Percentiles rank a stretch among this genome's conserved stretches.
phyloP scores from a whole-genome alignment of 2,797 vertebrate genomes.

The Pogonophryne albipinna region DNA sequence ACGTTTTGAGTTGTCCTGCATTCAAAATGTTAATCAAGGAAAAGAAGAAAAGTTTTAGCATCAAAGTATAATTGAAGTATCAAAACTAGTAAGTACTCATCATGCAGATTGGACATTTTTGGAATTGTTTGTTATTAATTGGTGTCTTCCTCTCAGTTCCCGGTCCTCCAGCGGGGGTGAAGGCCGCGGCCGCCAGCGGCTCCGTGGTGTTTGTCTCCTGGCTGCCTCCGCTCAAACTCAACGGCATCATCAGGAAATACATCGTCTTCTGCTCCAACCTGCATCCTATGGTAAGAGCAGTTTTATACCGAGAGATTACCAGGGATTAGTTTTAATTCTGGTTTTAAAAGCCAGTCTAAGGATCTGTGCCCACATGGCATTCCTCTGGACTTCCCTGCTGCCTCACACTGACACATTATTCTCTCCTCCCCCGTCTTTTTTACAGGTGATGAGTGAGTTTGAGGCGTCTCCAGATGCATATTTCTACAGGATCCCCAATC shows the following conservation, averaged over 20 bases:
- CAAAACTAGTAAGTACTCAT: too few species aligned
- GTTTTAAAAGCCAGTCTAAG: neutral
- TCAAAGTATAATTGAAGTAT: too few species aligned
- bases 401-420: conserved; percentile 56
- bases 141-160: conserved; percentile 85
- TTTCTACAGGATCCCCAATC: conserved; percentile 95
- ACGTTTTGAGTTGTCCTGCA: too few species aligned
- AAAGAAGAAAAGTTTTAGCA: too few species aligned
- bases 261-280: conserved; percentile 98
- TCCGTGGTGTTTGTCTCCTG: conserved; percentile 97
- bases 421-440: conserved; percentile 32
- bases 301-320: conserved; percentile 60
- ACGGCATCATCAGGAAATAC: conserved; percentile 98
- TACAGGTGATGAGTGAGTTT: conserved; percentile 98
- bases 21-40: too few species aligned
- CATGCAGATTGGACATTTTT: too few species aligned
- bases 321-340: neutral
- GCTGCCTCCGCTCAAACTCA: conserved; percentile 96
- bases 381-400: neutral
- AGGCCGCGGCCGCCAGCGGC: conserved; percentile 94
- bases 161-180: conserved; percentile 96
- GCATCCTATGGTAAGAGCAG: conserved; percentile 92
- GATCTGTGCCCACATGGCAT: neutral
- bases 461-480: conserved; percentile 95
- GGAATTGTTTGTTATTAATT: neutral